Evolutionary conservation across 2,888 invertebrate species (phyloP), one percentile per base, ranked within the genome.

Genomic region (Eristalis intricaria): DNA sequence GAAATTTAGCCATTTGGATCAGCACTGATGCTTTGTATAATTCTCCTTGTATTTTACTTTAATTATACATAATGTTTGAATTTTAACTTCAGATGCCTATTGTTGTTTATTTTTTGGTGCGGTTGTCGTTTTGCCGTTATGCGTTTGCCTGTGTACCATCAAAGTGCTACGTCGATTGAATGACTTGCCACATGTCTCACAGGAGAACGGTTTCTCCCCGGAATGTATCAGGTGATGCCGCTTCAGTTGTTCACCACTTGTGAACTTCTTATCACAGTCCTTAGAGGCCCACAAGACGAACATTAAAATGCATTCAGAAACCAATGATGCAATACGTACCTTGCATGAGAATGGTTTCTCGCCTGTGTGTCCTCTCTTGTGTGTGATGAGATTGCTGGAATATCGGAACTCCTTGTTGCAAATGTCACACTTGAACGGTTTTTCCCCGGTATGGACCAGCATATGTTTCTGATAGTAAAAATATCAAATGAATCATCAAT

Each of bases 1-100:
- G 91, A 95, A 97, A 43, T 98, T 97, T 93, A 94, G 95, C 58
- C 96, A 98, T 93, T 94, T 98, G 74, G 98, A 99, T 93, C 95
- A 96, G 92, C 96, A 97, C 92, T 96, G 91, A 89, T 38, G 22
- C n/a, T 23, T 8, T n/a, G 23, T 40, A 61, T 1, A 26, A 15
- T 11, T 23, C 40, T 26, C 35, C 70, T 50, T 69, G 19, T 73
- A 60, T 68, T 83, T 65, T 32, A 43, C 35, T 38, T 35, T 68
- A 73, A 19, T 40, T 32, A 56, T 35, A 26, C 2, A 61, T 32
- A 4, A 69, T 61, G 23, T 38, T 61, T 70, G 13, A 56, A 78
- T 61, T 35, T 38, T 61, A 63, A 40, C 23, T 66, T 35, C 26
- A 60, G 13, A 29, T 4, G 0, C 43, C 70, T 75, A 76, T 80